Evolutionary conservation across 2,113 vertebrate species (phyloP), one percentile per base, ranked within the genome.

Genomic region (Hemicordylus capensis): DNA sequence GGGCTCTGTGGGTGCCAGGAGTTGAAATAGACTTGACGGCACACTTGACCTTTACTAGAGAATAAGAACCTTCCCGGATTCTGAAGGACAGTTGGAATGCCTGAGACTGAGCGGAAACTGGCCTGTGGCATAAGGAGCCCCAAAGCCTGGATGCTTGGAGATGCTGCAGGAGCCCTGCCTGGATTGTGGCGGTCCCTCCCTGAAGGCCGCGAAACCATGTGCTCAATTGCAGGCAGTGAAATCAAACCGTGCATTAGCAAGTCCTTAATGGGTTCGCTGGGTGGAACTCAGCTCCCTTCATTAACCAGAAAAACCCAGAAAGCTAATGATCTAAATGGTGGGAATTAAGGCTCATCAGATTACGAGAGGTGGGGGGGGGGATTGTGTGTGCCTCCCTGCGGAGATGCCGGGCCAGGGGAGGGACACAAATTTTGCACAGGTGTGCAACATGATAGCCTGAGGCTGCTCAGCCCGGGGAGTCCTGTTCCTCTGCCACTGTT

Each of bases 261-360:
- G 86, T 75, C 90, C 74, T 4, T 94, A 95, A 95, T 90, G 91
- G 92, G 91, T 75, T 85, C 81, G 86, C 88, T 90, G 84, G 78
- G 91, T 90, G 93, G 92, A 93, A 90, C 93, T 69, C 92, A 82
- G 82, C 90, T 93, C 92, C 91, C 92, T 91, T 95, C 94, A 94
- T 94, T 94, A 93, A 95, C 93, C 92, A 91, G 91, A 88, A 92
- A 94, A 94, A 93, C 91, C 90, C 89, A 87, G 91, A 91, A 76
- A 93, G 92, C 89, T 95, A 94, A 95, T 95, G 94, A 94, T 94
- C 93, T 92, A 92, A 95, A 93, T 94, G 93, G 86, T 90, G 91
- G 92, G 92, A 95, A 95, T 94, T 95, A 94, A 90, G 87, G 74
- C 90, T 92, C 92, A 88, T 94, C 91, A 90, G 91, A 91, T 80